These are phyloP conservation scores for Nezara viridula DNA, from an alignment of 2,888 invertebrate genomes.

Conservation along the genomic window DNA sequence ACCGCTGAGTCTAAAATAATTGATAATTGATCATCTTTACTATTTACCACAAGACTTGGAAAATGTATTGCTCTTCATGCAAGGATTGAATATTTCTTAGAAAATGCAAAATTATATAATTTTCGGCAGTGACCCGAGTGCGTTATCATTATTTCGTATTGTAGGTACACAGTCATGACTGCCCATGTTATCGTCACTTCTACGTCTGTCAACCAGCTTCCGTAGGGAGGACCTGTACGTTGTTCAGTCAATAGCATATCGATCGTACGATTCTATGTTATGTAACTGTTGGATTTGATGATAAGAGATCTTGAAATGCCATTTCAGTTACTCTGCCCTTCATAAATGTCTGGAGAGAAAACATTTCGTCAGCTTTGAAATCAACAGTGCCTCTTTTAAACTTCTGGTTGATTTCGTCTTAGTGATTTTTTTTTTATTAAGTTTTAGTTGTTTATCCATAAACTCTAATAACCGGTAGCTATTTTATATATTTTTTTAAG, in stretches of 20 bases:
- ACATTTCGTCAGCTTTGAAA: background rate
- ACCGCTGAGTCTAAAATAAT: too few species aligned
- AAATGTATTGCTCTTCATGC: too few species aligned
- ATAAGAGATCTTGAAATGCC: constrained; percentile 13
- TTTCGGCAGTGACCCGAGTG: background rate
- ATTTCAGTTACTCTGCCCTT: background rate
- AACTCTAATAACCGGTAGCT: too few species aligned
- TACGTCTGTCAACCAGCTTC: background rate
- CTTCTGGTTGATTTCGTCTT: too few species aligned
- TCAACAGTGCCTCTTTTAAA: too few species aligned
- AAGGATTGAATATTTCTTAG: too few species aligned
- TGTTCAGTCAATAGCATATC: background rate
- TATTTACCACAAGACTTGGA: too few species aligned
- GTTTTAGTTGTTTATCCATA: too few species aligned
- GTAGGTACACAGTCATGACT: background rate
- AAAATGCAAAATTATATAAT: too few species aligned
- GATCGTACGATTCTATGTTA: background rate
- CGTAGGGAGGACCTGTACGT: background rate
- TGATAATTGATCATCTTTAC: too few species aligned
- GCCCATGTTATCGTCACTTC: background rate
- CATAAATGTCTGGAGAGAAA: background rate
- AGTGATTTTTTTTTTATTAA: too few species aligned
- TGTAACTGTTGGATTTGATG: background rate
- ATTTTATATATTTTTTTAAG: too few species aligned
- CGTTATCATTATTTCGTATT: background rate